Conservation (phyloP, 1,140 invertebrate species). For the Mycetomoellerius zeteki region DNA sequence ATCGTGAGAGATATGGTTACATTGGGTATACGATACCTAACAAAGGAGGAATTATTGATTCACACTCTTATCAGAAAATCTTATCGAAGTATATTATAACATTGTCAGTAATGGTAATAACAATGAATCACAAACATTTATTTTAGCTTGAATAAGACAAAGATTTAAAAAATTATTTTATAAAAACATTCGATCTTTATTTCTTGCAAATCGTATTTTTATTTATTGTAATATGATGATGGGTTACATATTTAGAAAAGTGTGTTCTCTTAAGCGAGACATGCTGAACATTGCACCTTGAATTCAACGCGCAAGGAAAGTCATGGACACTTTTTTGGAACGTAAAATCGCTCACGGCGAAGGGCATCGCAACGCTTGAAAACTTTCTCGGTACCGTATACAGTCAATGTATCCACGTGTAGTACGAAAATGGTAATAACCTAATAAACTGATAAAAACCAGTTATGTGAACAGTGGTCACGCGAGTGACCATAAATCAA, state of each 20-base stretch:
- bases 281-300: not conserved
- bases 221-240: not conserved
- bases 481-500: slow-evolving; percentile 34
- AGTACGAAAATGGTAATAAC: slow-evolving; percentile 21
- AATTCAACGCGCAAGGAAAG: slow-evolving; percentile 35
- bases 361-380: slow-evolving; percentile 47
- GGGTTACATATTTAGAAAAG: not conserved
- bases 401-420: slow-evolving; percentile 8
- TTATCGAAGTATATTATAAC: not conserved
- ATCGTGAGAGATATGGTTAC: not conserved
- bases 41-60: not conserved
- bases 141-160: not conserved
- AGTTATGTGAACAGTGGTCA: slow-evolving; percentile 40
- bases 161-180: not conserved
- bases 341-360: slow-evolving; percentile 38
- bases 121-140: slow-evolving; percentile 1
- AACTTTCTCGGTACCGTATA: slow-evolving; percentile 54
- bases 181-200: not conserved
- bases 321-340: slow-evolving; percentile 52
- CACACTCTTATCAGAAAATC: not conserved
- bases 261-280: slow-evolving; percentile 16
- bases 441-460: slow-evolving; percentile 17
- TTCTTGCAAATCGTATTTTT: not conserved
- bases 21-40: not conserved
- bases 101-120: not conserved